Evolutionary conservation across 92 coral and sea anemone genomes (phyloP), one percentile per base, ranked within the genome.

Genomic region (Phenganax stokvisi): DNA sequence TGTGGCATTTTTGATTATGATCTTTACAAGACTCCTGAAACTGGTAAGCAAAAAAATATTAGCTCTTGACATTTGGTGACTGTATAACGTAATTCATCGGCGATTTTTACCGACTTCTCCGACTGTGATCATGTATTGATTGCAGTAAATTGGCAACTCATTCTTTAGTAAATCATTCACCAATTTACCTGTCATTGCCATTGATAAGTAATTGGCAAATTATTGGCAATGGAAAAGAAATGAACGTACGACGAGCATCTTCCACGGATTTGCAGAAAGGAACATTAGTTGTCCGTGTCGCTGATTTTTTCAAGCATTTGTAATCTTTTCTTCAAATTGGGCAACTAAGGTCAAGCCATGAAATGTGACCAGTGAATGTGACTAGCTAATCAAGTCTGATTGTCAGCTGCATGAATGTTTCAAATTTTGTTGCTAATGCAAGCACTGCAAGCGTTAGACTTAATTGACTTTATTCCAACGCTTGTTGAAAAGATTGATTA

Each of bases 401-500:
- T 16, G 3, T 28, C 25, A 67, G 25, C 47, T 37, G 16, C 65
- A 12, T 37, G 12, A 69, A 7, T 51, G 8, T 15, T 31, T 73
- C 10, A 30, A 17, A 73, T 53, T n/a, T n/a, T 60, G 44, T 79
- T 79, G 63, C 83, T 74, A 63, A 79, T 79, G 25, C 54, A 51
- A 13, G 83, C 73, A 16, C 73, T 37, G 5, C 5, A 25, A 17
- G 63, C 25, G 25, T 20, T 20, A 20, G 25, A 20, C 25, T 20
- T 20, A 58, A 20, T 63, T 79, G 60, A 79, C 69, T 64, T 79
- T 79, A 10, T 79, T 37, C 83, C 30, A 79, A 52, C 29, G 83
- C 83, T 9, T 79, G 72, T 54, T 79, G 83, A 9, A 79, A 65
- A 0, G 83, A 63, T 63, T 79, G 73, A 64, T 79, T 73, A 79